These are phyloP conservation scores for Caenorhabditis doughertyi DNA, from an alignment of 2,888 invertebrate genomes.

Conservation along the genomic window DNA sequence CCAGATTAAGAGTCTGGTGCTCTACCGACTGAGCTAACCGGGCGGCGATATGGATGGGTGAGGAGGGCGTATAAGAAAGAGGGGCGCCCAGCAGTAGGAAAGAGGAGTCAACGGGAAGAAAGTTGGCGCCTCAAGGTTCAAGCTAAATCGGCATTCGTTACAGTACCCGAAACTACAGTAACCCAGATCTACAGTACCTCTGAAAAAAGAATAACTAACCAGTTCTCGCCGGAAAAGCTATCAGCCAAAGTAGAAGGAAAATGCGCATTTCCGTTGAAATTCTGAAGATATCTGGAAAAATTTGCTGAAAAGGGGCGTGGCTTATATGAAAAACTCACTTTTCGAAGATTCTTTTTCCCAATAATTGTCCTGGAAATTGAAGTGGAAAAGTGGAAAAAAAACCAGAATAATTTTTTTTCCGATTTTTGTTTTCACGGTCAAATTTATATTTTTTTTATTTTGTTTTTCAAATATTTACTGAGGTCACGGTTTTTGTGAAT, in stretches of 20 bases:
- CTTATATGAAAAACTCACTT: neutral
- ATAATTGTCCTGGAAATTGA: too few relatives aligned
- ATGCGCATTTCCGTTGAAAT: conserved; percentile 22
- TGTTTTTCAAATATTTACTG: neutral
- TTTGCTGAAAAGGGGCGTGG: neutral
- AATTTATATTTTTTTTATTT: too few relatives aligned
- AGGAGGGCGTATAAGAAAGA: too few relatives aligned
- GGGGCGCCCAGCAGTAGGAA: too few relatives aligned
- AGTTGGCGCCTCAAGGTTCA: too few relatives aligned
- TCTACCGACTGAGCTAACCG: conserved; percentile 82
- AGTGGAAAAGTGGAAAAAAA: neutral
- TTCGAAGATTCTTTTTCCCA: conserved; percentile 13
- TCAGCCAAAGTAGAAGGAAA: neutral
- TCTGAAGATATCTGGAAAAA: neutral
- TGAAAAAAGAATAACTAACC: neutral
- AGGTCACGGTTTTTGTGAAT: neutral
- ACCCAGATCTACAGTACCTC: too few relatives aligned
- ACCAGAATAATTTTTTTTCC: too few relatives aligned
- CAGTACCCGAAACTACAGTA: too few relatives aligned
- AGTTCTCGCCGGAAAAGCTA: neutral
- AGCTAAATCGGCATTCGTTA: too few relatives aligned
- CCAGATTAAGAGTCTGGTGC: conserved; percentile 82
- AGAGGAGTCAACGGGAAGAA: too few relatives aligned
- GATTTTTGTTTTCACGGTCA: too few relatives aligned
- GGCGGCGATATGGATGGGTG: conserved; percentile 66